Evolutionary conservation across 2,888 invertebrate species (phyloP).

Genomic region (Ligdia adustata): DNA sequence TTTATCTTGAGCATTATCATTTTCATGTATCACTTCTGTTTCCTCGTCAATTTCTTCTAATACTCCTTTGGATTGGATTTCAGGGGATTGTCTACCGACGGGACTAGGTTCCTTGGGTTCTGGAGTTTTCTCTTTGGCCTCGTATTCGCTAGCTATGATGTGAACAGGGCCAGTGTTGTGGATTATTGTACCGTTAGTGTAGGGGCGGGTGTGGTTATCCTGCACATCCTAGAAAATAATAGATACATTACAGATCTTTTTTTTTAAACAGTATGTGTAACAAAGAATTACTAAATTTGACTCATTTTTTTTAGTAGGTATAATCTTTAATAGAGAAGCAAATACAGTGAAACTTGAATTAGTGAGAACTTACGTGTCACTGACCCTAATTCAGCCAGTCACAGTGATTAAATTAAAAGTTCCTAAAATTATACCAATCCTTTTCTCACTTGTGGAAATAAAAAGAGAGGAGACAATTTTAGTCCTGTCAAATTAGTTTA

Average conservation of each 20-base stretch:
- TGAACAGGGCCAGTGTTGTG: conserved; percentile 70
- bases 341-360: no score
- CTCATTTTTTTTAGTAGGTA: no score
- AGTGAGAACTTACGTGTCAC: no score
- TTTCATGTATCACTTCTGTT: conserved; percentile 12
- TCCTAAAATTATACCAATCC: no score
- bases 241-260: not conserved
- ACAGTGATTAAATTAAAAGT: no score
- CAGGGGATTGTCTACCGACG: not conserved
- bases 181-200: conserved; percentile 73
- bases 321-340: no score
- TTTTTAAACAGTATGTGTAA: not conserved
- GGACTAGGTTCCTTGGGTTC: conserved; percentile 17
- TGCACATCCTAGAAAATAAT: conserved; percentile 59
- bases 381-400: no score
- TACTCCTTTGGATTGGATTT: conserved; percentile 21
- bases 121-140: conserved; percentile 33
- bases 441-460: no score
- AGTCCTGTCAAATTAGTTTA: no score
- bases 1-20: not conserved
- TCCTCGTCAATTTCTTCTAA: conserved; percentile 28
- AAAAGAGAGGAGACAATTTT: no score
- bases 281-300: no score
- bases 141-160: conserved; percentile 71
- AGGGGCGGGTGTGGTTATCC: conserved; percentile 71